These are phyloP conservation scores for Andricus curvator DNA, from an alignment of 2,888 invertebrate species.

Conservation along the genomic window DNA sequence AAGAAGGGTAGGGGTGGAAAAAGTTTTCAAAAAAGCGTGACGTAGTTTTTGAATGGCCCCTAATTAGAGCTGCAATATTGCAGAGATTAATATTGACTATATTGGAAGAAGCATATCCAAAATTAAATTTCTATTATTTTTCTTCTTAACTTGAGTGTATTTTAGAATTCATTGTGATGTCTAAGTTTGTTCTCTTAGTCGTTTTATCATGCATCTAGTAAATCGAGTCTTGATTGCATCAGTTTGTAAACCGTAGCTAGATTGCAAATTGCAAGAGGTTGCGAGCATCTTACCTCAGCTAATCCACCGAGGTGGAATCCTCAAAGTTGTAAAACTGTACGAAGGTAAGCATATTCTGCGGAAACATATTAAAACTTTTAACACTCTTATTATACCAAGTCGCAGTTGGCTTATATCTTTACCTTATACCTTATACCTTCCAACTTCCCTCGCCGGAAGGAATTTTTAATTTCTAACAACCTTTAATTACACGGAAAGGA, in stretches of 20 bases:
- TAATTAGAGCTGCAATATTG: neutral
- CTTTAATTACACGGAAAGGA: slow-evolving; percentile 60
- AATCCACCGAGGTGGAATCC: slow-evolving; percentile 38
- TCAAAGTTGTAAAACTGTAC: slow-evolving; percentile 40
- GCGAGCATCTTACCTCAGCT: slow-evolving; percentile 37
- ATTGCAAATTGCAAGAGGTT: slow-evolving; percentile 40
- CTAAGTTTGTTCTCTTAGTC: slow-evolving; percentile 6
- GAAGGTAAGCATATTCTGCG: slow-evolving; percentile 31
- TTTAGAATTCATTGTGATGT: slow-evolving; percentile 11
- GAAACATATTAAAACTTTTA: slow-evolving; percentile 43
- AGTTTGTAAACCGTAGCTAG: slow-evolving; percentile 38
- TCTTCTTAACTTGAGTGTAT: neutral
- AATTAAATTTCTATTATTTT: too few species aligned
- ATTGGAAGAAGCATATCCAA: neutral
- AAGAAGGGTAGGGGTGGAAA: too few species aligned
- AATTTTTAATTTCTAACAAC: slow-evolving; percentile 64
- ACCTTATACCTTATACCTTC: neutral
- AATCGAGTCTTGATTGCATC: slow-evolving; percentile 40
- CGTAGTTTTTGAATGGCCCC: too few species aligned
- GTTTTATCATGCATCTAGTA: slow-evolving; percentile 21
- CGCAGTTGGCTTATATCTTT: neutral
- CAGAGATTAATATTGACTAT: too few species aligned
- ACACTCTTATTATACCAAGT: slow-evolving; percentile 40
- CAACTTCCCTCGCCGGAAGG: slow-evolving; percentile 49
- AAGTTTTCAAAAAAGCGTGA: too few species aligned